Base-by-base conservation (phyloP, 2,113 vertebrate genomes). In the Lepisosteus oculatus region DNA sequence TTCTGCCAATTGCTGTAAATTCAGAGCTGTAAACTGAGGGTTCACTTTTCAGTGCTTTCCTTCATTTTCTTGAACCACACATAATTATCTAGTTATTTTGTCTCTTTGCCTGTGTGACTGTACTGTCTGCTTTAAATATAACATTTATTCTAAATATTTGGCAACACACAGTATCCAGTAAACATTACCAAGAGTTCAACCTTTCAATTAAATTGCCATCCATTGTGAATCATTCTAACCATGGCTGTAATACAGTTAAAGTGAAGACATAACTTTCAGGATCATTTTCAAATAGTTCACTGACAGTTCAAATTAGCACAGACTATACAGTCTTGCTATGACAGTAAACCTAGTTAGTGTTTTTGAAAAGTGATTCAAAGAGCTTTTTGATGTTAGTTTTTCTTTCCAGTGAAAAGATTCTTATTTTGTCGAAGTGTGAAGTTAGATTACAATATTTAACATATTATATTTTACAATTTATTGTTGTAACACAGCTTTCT, bases 151-250 rank as follows among this genome's bases (percentile, higher is more conserved):
- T 69, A 66, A 76, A 29, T 84, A 85, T 82, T 86, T 86, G 84
- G 88, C 83, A 75, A 79, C 75, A 79, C 78, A 83, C 83, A 82
- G 75, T 87, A 83, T 86, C 84, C 84, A 73, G 84, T 80, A 83
- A 85, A 80, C 72, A 78, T 79, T 75, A 79, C 79, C 75, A 73
- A 77, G 72, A 73, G 14, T 75, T 62, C 68, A 77, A 89, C 72
- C 84, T 86, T 77, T 86, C 83, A 90, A 87, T 92, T 91, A 90
- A 75, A 79, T 80, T 73, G 70, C 76, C 77, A 77, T 88, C 85
- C 83, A 89, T 79, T 79, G 80, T 86, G 77, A 83, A 55, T 82
- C 81, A 83, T 78, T 83, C 65, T 79, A 85, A 85, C 86, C 80
- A 84, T 81, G 77, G 83, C 82, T 82, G 82, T 65, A 77, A 85